Evolutionary conservation across 2,797 vertebrate genomes (phyloP).

Genomic region (Dermochelys coriacea): DNA sequence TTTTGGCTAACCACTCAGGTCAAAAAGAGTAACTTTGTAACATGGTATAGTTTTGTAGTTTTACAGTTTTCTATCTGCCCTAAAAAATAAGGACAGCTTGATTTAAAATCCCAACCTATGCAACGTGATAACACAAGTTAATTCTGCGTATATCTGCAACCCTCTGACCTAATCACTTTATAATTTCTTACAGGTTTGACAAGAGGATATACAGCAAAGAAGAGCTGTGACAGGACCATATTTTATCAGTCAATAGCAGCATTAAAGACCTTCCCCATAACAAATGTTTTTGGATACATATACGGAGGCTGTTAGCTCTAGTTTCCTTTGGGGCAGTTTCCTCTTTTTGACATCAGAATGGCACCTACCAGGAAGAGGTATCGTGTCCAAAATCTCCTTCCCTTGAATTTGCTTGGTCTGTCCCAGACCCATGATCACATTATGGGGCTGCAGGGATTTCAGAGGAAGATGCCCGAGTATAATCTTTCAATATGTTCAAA

Average conservation of each 20-base stretch:
- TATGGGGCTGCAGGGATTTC: not conserved
- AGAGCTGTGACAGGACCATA: constrained; percentile 34
- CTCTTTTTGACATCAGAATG: not conserved
- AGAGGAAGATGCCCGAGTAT: not conserved
- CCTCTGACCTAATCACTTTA: not conserved
- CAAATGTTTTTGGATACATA: not conserved
- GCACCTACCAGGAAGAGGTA: not conserved
- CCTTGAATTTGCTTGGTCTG: not conserved
- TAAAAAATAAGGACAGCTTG: no score
- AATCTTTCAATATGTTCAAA: not conserved
- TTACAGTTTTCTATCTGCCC: not conserved
- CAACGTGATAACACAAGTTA: constrained; percentile 8
- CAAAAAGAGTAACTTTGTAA: not conserved
- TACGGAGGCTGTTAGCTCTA: not conserved
- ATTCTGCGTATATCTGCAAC: not conserved
- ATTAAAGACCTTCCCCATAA: not conserved
- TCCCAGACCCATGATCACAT: not conserved
- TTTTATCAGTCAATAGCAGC: not conserved
- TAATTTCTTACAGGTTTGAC: constrained; percentile 55
- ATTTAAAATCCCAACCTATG: not conserved
- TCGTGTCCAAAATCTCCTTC: not conserved
- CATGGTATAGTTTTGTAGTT: not conserved
- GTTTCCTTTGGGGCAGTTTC: not conserved
- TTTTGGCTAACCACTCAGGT: not conserved
- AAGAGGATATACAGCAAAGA: constrained; percentile 42